Conservation (phyloP, 1,140 invertebrate genomes). For the Luehdorfia chinensis region DNA sequence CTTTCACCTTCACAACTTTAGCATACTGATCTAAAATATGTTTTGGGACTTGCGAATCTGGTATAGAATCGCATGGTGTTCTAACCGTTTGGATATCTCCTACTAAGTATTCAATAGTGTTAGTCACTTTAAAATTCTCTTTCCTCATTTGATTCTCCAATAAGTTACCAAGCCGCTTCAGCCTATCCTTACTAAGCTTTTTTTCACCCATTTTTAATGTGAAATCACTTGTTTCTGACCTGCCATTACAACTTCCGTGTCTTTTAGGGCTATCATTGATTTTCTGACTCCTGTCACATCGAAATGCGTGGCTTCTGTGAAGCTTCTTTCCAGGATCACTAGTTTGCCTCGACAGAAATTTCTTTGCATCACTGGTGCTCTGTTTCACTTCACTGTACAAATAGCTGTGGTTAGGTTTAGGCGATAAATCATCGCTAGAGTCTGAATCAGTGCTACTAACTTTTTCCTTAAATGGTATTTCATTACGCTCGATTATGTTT, state of each 20-base stretch:
- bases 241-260: constrained; percentile 64
- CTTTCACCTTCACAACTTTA: constrained; percentile 68
- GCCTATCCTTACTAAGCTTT: constrained; percentile 58
- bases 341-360: constrained; percentile 68
- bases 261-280: constrained; percentile 58
- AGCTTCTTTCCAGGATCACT: constrained; percentile 79
- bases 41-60: constrained; percentile 61
- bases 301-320: constrained; percentile 80
- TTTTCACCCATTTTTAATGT: constrained; percentile 57
- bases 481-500: constrained; percentile 25
- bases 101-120: constrained; percentile 23
- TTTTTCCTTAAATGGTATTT: constrained; percentile 31
- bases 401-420: constrained; percentile 59
- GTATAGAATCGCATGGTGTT: constrained; percentile 37
- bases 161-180: constrained; percentile 56
- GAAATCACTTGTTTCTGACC: constrained; percentile 61
- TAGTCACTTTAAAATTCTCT: constrained; percentile 51
- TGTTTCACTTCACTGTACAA: constrained; percentile 55
- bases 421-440: constrained; percentile 39
- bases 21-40: constrained; percentile 75
- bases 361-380: constrained; percentile 45
- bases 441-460: constrained; percentile 29
- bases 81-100: constrained; percentile 26
- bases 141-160: constrained; percentile 69
- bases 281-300: constrained; percentile 76